phyloP scores from a whole-genome alignment of 2,797 vertebrate species.

The Rhinophrynus dorsalis region DNA sequence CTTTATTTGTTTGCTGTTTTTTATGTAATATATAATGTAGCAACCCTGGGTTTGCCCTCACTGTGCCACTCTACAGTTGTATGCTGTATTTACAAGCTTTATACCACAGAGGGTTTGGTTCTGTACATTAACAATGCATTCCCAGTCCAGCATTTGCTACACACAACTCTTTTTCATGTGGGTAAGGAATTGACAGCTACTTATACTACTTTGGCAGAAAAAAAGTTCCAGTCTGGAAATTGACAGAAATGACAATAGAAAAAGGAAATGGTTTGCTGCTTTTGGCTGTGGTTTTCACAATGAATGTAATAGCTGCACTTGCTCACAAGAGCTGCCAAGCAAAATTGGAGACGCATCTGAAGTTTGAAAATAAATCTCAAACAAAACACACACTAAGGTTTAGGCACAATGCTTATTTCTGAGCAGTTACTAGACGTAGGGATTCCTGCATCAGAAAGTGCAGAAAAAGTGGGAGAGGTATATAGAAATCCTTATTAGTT shows the following conservation, averaged over 20 bases:
- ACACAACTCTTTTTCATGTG: neutral
- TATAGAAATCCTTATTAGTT: no score
- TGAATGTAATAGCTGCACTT: neutral
- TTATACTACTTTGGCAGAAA: neutral
- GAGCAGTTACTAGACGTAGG: neutral
- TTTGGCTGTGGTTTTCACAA: neutral
- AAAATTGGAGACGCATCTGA: conserved; percentile 24
- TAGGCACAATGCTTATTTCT: neutral
- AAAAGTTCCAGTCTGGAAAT: neutral
- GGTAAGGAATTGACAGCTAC: neutral
- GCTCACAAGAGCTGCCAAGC: conserved; percentile 1
- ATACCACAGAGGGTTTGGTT: no score
- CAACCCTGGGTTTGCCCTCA: no score
- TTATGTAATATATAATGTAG: no score
- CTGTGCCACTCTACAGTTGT: no score
- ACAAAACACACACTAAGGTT: conserved; percentile 9
- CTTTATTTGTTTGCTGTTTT: no score
- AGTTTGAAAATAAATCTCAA: conserved; percentile 15
- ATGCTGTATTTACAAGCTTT: no score
- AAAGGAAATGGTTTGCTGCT: conserved; percentile 9
- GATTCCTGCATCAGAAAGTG: neutral
- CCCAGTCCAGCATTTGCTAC: no score
- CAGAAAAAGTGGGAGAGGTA: no score
- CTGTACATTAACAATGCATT: no score
- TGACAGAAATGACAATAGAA: conserved; percentile 1